Evolutionary conservation across 2,113 vertebrate genomes (phyloP).

Genomic region (Eudyptes chrysolophus): DNA sequence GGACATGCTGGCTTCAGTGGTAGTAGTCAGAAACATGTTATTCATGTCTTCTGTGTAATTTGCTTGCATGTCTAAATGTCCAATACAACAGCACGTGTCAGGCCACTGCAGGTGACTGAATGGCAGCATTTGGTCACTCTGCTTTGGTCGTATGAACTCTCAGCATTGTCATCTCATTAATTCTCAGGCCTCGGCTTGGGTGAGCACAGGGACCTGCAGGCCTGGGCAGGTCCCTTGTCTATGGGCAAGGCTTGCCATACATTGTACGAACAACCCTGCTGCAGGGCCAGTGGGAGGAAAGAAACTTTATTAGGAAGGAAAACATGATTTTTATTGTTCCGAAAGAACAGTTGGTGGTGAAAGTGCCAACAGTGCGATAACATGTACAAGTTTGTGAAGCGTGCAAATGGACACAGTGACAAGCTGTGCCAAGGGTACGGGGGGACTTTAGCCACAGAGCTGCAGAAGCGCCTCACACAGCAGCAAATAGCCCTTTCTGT

Average conservation of each 20-base stretch:
- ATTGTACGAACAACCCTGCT: neutral
- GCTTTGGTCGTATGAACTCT: neutral
- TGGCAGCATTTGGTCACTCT: neutral
- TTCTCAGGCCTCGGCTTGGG: neutral
- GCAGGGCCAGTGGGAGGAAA: neutral
- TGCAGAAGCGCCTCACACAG: neutral
- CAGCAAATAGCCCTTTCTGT: neutral
- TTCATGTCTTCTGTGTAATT: neutral
- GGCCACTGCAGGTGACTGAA: neutral
- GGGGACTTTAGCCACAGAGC: neutral
- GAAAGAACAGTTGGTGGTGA: neutral
- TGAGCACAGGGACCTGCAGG: neutral
- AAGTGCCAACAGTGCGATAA: neutral
- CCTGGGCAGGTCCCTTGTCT: neutral
- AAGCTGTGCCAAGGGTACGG: neutral
- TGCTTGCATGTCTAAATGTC: fast-evolving
- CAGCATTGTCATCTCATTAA: neutral
- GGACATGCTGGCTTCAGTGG: neutral
- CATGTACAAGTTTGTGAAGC: neutral
- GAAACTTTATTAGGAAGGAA: neutral
- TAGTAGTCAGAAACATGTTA: neutral
- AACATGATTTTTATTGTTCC: neutral
- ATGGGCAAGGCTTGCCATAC: neutral
- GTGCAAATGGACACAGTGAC: fast-evolving
- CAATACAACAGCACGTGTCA: neutral